Conservation (phyloP, 2,113 vertebrate species). For the Lophura nycthemera region DNA sequence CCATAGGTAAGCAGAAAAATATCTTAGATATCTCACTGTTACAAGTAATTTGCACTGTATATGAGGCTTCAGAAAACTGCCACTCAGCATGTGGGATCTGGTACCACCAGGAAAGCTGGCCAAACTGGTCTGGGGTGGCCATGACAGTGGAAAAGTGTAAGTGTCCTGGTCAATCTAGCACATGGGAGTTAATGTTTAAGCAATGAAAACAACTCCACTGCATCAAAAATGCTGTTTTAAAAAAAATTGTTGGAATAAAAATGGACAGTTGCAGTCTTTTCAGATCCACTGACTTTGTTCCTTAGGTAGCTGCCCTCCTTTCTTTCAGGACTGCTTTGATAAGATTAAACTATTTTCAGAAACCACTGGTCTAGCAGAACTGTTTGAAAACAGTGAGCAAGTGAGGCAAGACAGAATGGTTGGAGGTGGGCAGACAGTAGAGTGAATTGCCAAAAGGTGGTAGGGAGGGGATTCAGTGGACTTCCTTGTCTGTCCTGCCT, state of each 20-base stretch:
- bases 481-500: neutral
- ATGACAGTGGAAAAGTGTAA: neutral
- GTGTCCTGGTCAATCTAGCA: neutral
- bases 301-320: neutral
- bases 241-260: neutral
- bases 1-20: neutral
- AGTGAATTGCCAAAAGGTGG: neutral
- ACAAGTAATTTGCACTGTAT: neutral
- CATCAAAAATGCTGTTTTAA: fast-evolving
- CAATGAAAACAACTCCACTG: neutral
- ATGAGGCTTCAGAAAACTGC: neutral
- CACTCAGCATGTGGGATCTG: neutral
- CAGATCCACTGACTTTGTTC: neutral
- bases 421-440: neutral
- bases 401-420: neutral
- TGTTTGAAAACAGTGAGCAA: neutral
- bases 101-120: neutral
- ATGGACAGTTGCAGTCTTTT: neutral
- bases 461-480: neutral
- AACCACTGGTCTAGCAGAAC: neutral
- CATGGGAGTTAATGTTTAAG: neutral
- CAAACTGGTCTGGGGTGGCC: neutral
- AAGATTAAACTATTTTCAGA: slow-evolving; percentile 6
- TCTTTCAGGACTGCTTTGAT: neutral
- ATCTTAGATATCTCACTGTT: neutral